phyloP scores from a whole-genome alignment of 2,797 vertebrate genomes.

The Knipowitschia caucasica region DNA sequence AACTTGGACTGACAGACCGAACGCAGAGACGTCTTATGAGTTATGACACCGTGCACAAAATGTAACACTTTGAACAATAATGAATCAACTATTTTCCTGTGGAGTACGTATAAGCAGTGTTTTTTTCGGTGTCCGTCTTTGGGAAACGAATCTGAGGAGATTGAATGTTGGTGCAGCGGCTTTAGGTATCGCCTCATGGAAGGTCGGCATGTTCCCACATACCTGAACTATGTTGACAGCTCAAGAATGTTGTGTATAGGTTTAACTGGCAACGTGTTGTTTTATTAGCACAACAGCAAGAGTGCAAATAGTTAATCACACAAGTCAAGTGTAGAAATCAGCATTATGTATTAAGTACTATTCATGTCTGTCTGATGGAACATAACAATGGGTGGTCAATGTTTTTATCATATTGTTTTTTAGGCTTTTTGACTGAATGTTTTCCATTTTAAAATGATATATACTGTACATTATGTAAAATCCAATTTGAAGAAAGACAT shows the following conservation, averaged over 20 bases:
- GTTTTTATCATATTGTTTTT: no score
- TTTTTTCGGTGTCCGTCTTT: slow-evolving; percentile 25
- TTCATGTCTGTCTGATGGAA: not conserved
- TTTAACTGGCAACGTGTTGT: slow-evolving; percentile 39
- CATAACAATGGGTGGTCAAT: no score
- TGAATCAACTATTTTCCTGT: slow-evolving; percentile 11
- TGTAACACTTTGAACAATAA: slow-evolving; percentile 31
- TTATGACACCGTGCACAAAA: slow-evolving; percentile 30
- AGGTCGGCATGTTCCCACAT: slow-evolving; percentile 25
- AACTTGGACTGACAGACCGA: slow-evolving; percentile 33
- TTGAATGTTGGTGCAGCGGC: slow-evolving; percentile 22
- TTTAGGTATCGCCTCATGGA: slow-evolving; percentile 30
- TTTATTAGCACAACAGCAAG: slow-evolving; percentile 6
- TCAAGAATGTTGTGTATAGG: slow-evolving; percentile 34
- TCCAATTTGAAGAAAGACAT: no score
- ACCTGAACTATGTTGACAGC: slow-evolving; percentile 37
- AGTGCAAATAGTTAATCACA: slow-evolving; percentile 5
- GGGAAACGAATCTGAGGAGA: slow-evolving; percentile 37
- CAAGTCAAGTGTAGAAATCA: no score
- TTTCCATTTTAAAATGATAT: no score
- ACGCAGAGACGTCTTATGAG: slow-evolving; percentile 27
- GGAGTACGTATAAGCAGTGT: slow-evolving; percentile 31
- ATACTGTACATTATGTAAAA: no score
- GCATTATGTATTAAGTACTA: no score
- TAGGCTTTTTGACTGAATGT: no score